Evolutionary conservation across 2,797 vertebrate genomes (phyloP), one percentile per base, ranked within the genome.

Genomic region (Rhynchonycteris naso): DNA sequence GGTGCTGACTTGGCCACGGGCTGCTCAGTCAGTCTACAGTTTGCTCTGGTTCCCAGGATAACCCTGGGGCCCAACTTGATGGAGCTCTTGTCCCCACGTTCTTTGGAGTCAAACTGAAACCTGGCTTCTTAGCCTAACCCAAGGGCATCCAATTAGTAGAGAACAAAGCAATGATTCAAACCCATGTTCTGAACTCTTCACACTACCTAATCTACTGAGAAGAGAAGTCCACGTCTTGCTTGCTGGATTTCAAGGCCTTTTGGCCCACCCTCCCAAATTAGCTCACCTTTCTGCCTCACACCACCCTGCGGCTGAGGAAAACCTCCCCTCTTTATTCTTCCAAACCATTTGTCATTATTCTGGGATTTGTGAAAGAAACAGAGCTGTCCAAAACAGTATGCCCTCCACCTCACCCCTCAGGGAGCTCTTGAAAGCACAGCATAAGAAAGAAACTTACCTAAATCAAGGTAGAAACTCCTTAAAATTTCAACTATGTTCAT

Each of bases 391-490:
- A 75, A 30, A 90, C 78, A 83, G 56, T 69, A 75, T 69, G 2
- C 5, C 54, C 35, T 21, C 63, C 61, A 6, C 13, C 43, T 63
- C 6, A 6, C 22, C 13, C 50, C 26, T 69, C 30, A 52, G 58
- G 72, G 66, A 68, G 47, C 52, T 74, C 38, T 58, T 30, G 7
- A 88, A 75, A 78, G 61, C 83, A 47, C 35, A 33, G 54, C 30
- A 0, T 26, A 35, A 90, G 68, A 78, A 47, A 71, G 52, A 76
- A 78, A 72, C 33, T 43, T 38, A 12, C 18, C 82, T 69, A 90
- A 87, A 85, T 93, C 68, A 68, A 69, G 58, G 68, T 28, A 58
- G 47, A 87, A 52, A 89, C 50, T 26, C 76, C 71, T 76, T 66
- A n/a, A 30, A 87, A 43, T 83, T 63, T 79, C 54, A 79, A 8